These are phyloP conservation scores for Drosophila peninsularis DNA, from an alignment of 2,888 invertebrate species.

Conservation along the genomic window DNA sequence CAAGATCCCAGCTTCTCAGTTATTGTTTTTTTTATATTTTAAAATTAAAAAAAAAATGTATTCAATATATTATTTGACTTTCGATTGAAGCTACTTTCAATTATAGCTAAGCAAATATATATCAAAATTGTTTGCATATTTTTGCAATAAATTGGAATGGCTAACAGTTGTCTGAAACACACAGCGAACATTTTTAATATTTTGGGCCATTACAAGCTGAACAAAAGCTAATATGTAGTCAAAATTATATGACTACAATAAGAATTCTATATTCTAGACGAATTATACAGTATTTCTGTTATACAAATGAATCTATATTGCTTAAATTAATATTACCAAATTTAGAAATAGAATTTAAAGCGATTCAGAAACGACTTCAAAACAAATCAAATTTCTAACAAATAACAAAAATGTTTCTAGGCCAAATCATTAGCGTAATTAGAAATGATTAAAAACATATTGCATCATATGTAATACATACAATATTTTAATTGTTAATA, in stretches of 20 bases:
- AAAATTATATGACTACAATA: background rate
- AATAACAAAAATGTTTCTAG: background rate
- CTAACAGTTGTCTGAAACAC: background rate
- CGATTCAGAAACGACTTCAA: background rate
- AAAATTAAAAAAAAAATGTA: no score
- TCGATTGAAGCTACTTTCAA: no score
- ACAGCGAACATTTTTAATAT: background rate
- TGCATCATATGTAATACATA: no score
- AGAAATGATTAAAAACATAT: no score
- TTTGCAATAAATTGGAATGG: constrained; percentile 2
- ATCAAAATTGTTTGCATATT: background rate
- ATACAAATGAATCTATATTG: background rate
- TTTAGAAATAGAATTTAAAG: background rate
- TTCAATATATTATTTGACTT: no score
- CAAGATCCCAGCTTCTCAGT: background rate
- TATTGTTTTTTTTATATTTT: no score
- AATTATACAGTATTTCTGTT: background rate
- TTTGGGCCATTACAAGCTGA: background rate
- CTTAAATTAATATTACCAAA: background rate
- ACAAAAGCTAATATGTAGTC: background rate
- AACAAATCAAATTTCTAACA: background rate
- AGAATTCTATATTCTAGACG: no score
- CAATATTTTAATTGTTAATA: no score
- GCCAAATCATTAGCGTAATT: background rate
- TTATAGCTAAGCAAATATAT: no score